These are phyloP conservation scores for Spea hammondii DNA, from an alignment of 2,797 vertebrate species.

Conservation along the genomic window DNA sequence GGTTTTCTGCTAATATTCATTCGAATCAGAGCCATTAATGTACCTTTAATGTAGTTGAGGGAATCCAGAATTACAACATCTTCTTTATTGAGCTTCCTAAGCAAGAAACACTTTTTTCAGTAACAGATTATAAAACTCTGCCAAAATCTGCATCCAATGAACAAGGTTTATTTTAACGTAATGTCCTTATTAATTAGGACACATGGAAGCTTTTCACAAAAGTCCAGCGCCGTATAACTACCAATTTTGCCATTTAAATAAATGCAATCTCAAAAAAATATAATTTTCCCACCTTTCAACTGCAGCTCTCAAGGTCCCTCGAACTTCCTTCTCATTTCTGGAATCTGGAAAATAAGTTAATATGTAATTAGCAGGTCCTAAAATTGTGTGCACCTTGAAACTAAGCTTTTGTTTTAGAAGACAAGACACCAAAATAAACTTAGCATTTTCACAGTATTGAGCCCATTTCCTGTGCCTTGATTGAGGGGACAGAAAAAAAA, in stretches of 20 bases:
- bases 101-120: slow-evolving; percentile 28
- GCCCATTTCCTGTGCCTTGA: too few relatives aligned
- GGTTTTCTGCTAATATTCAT: too few relatives aligned
- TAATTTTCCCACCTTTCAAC: slow-evolving; percentile 72
- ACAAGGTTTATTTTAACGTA: slow-evolving; percentile 7
- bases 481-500: too few relatives aligned
- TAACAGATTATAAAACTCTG: background rate
- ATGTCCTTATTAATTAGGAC: background rate
- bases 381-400: too few relatives aligned
- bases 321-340: slow-evolving; percentile 73
- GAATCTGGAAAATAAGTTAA: slow-evolving; percentile 67
- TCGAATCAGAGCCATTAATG: too few relatives aligned
- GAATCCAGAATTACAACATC: slow-evolving; percentile 80
- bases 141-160: background rate
- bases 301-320: slow-evolving; percentile 75
- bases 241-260: background rate
- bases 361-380: too few relatives aligned
- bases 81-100: slow-evolving; percentile 77
- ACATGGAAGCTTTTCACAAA: background rate
- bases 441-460: too few relatives aligned
- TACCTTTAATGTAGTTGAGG: slow-evolving; percentile 84
- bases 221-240: background rate
- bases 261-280: background rate
- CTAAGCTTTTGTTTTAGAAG: too few relatives aligned
- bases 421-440: too few relatives aligned